phyloP scores from a whole-genome alignment of 2,888 invertebrate genomes.

The Leptopterna dolabrata region DNA sequence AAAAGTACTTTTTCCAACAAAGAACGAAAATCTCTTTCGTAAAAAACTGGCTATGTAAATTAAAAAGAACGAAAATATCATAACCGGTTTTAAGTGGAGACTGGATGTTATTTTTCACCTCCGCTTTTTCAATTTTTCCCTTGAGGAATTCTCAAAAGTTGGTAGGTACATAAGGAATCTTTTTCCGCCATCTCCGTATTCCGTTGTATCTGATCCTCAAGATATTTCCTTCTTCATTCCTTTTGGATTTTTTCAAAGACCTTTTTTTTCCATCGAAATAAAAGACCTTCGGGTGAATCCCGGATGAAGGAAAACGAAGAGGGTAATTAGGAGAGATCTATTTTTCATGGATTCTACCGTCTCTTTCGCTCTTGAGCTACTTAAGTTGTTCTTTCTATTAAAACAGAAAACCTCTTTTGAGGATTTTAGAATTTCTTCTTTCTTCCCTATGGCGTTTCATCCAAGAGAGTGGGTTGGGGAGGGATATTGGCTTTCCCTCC shows the following conservation, averaged over 20 bases:
- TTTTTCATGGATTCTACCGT: constrained; percentile 46
- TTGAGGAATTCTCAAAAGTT: background rate
- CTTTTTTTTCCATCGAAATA: background rate
- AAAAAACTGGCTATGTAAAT: constrained; percentile 7
- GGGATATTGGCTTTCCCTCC: constrained; percentile 13
- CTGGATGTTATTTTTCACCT: constrained; percentile 25
- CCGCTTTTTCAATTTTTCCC: background rate
- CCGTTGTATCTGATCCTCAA: background rate
- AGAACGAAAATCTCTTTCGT: background rate
- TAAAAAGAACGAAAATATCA: background rate
- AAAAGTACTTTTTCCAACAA: background rate
- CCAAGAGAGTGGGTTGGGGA: background rate
- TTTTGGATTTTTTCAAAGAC: background rate
- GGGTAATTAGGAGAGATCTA: constrained; percentile 50
- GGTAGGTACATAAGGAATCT: background rate
- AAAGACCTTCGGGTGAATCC: background rate
- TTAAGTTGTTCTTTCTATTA: constrained; percentile 47
- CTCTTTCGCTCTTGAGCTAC: constrained; percentile 38
- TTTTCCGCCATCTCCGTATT: background rate
- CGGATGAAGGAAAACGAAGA: background rate
- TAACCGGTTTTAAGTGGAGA: background rate
- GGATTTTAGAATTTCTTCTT: constrained; percentile 27
- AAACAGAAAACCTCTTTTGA: constrained; percentile 34
- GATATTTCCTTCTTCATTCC: background rate
- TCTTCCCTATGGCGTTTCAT: background rate